A percentile compares a stretch with the other conserved stretches of the same genome.
phyloP scores from a whole-genome alignment of 2,888 invertebrate genomes.

The Lissocephala sabroskyi region DNA sequence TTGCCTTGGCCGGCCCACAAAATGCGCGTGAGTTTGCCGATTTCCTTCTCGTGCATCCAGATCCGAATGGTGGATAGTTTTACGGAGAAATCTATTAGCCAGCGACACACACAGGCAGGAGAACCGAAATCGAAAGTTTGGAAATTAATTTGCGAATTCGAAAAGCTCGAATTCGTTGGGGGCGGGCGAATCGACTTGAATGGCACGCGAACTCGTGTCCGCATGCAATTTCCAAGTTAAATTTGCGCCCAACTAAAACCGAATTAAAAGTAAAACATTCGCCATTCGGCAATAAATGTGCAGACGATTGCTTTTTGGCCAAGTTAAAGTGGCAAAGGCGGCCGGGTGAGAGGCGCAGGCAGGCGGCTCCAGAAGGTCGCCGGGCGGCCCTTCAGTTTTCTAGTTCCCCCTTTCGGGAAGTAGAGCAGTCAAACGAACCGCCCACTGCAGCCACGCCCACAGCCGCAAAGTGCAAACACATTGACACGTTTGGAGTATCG shows the following conservation, averaged over 20 bases:
- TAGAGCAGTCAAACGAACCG: too few species aligned
- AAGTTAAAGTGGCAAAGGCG: constrained; percentile 30
- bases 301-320: neutral
- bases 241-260: constrained; percentile 39
- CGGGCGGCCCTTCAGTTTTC: too few species aligned
- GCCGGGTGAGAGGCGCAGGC: constrained; percentile 16
- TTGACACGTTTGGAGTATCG: too few species aligned
- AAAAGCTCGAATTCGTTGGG: neutral
- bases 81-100: constrained; percentile 79
- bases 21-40: constrained; percentile 88
- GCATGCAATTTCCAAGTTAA: constrained; percentile 61
- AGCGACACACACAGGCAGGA: constrained; percentile 4
- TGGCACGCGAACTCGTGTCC: constrained; percentile 43
- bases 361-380: neutral
- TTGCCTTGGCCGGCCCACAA: constrained; percentile 93
- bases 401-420: too few species aligned
- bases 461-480: too few species aligned
- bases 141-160: constrained; percentile 20
- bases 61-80: constrained; percentile 92
- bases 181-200: constrained; percentile 1
- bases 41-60: constrained; percentile 95
- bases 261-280: constrained; percentile 26
- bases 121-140: constrained; percentile 12
- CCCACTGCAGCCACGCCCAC: too few species aligned
- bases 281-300: constrained; percentile 24